Evolutionary conservation across 1,140 invertebrate genomes (phyloP), one percentile per base, ranked within the genome.

Genomic region (Acyrthosiphon pisum): DNA sequence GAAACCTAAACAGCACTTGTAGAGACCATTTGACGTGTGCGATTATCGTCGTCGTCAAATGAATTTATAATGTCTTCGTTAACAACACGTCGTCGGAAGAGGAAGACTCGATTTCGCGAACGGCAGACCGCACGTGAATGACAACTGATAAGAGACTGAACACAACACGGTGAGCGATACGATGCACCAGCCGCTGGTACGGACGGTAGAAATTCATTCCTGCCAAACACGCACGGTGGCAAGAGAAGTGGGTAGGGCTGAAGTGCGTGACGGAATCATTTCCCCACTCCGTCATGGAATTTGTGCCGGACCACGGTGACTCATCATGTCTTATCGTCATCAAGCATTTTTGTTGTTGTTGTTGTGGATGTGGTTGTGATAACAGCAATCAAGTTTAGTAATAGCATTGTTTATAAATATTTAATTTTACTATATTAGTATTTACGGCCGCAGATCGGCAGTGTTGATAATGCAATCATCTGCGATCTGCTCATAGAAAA

Each of bases 91-190:
- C 60, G 35, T 44, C 22, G 3, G 8, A 41, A 20, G 41, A n/a
- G 2, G 46, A 92, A 4, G 4, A n/a, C 4, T 46, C 44, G 41
- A n/a, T 76, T n/a, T 68, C 6, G 18, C 35, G n/a, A n/a, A 83
- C 44, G 0, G 83, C 76, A n/a, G 91, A 76, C 35, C 46, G 1
- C 9, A 84, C 76, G 22, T 46, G 30, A 53, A 11, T 8, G 48
- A 86, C 50, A 56, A 81, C 91, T 93, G 91, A 93, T 93, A 93
- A 93, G n/a, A 84, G n/a, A 84, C 76, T 84, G 35, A 84, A 92
- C 81, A 4, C 46, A 23, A 50, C 20, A 46, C 44, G 1, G 14
- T 0, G 22, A 83, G 20, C 37, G 81, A 37, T 83, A 83, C 8
- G 8, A 41, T 7, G 18, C 7, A 44, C 7, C 23, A 26, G 83